A percentile compares a stretch with the other conserved stretches of the same genome.
phyloP scores from a whole-genome alignment of 2,113 vertebrate species.

The Hippoglossus stenolepis region DNA sequence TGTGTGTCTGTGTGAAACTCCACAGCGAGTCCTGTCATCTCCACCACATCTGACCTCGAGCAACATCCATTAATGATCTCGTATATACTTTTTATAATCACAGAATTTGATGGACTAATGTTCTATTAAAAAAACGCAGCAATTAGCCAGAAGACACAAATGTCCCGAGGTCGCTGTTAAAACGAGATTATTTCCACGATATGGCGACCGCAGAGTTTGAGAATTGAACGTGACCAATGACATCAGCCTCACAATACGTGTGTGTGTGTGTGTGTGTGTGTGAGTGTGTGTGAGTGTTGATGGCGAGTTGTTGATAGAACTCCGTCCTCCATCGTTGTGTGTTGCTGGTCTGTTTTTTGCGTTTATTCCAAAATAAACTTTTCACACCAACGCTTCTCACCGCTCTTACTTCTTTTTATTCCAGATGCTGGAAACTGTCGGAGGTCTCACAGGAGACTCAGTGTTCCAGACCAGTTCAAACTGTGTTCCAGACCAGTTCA shows the following conservation, averaged over 20 bases:
- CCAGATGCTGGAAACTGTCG: constrained; percentile 39
- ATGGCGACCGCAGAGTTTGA: neutral
- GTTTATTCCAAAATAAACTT: constrained; percentile 51
- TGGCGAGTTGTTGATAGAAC: neutral
- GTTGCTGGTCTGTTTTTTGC: neutral
- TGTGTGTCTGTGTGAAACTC: constrained; percentile 5
- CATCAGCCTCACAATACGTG: neutral
- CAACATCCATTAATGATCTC: neutral
- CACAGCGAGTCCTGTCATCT: constrained; percentile 7
- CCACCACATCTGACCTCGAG: constrained; percentile 28
- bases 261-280: neutral
- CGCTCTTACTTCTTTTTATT: constrained; percentile 41
- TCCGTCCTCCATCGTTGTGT: neutral
- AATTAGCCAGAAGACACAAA: constrained; percentile 44
- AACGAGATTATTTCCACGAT: constrained; percentile 33
- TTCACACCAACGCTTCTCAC: constrained; percentile 22
- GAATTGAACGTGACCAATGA: neutral
- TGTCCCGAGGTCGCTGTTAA: constrained; percentile 35
- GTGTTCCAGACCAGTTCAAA: constrained; percentile 15
- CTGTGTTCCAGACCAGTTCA: constrained; percentile 2
- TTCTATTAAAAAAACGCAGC: constrained; percentile 4
- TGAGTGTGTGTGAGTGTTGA: neutral
- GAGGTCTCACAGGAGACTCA: constrained; percentile 12
- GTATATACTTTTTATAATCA: no score
- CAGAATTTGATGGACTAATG: neutral